Evolutionary conservation across 92 coral and sea anemone species (phyloP).

Genomic region (Actinostola sp.): DNA sequence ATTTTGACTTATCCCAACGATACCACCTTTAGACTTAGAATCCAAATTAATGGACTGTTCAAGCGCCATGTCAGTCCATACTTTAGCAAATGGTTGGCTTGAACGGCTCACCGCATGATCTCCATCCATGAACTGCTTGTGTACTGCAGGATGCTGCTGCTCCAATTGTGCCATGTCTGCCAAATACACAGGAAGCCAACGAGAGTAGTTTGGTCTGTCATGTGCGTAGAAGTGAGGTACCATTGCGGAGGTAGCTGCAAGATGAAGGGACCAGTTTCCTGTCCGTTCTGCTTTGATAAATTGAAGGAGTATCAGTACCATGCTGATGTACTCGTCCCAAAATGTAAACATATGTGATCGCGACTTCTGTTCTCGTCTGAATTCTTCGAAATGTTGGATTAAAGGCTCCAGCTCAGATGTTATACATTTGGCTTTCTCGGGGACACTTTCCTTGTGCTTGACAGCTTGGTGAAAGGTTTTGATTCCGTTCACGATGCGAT

Average conservation of each 20-base stretch:
- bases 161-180: slow-evolving; percentile 47
- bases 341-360: slow-evolving; percentile 37
- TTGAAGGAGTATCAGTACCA: slow-evolving; percentile 50
- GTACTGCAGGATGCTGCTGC: slow-evolving; percentile 30
- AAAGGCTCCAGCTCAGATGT: no score
- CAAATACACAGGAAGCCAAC: slow-evolving; percentile 57
- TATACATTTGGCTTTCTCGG: no score
- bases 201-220: slow-evolving; percentile 62
- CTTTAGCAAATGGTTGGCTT: slow-evolving; percentile 45
- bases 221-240: slow-evolving; percentile 52
- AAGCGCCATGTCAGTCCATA: slow-evolving; percentile 64
- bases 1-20: slow-evolving; percentile 40
- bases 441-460: no score
- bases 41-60: slow-evolving; percentile 63
- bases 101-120: slow-evolving; percentile 42
- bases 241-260: slow-evolving; percentile 33
- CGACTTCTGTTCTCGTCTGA: neutral
- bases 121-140: slow-evolving; percentile 34
- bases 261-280: slow-evolving; percentile 57
- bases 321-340: slow-evolving; percentile 45
- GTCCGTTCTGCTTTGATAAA: slow-evolving; percentile 60
- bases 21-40: slow-evolving; percentile 50
- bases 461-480: no score
- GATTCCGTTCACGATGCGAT: neutral
- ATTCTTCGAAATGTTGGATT: no score